Evolutionary conservation across 2,888 invertebrate genomes (phyloP).

Genomic region (Drosophila bunnanda): DNA sequence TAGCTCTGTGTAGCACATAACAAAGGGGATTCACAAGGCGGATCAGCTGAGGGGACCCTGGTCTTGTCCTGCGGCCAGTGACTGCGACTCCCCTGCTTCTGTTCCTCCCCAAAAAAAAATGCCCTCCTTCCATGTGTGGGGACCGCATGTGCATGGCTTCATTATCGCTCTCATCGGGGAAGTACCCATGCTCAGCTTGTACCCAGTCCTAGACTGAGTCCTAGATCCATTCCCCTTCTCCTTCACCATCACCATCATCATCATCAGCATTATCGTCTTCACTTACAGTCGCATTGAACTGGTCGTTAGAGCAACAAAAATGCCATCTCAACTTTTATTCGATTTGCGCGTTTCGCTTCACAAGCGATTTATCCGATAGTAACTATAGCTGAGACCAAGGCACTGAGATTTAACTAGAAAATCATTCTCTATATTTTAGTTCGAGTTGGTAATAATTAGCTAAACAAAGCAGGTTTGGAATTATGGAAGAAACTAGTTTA

Average conservation of each 20-base stretch:
- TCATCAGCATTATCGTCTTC: conserved; percentile 52
- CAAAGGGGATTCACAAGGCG: conserved; percentile 30
- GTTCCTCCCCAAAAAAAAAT: background rate
- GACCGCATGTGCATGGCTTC: conserved; percentile 69
- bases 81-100: conserved; percentile 48
- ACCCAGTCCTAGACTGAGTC: conserved; percentile 21
- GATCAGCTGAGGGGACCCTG: conserved; percentile 39
- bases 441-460: background rate
- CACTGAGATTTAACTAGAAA: background rate
- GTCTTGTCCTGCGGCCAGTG: conserved; percentile 69
- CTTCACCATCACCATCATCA: conserved; percentile 30
- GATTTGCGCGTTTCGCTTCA: conserved; percentile 34
- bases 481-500: background rate
- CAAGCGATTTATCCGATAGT: conserved; percentile 26
- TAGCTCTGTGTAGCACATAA: background rate
- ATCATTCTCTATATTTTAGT: background rate
- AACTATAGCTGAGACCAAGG: conserved; percentile 8
- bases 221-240: conserved; percentile 23
- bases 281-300: conserved; percentile 46
- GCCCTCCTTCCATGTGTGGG: background rate
- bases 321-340: conserved; percentile 54
- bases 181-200: conserved; percentile 27
- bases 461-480: background rate
- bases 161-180: conserved; percentile 61
- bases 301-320: conserved; percentile 59